Evolutionary conservation across 2,797 vertebrate genomes (phyloP), one percentile per base, ranked within the genome.

Genomic region (Typhlichthys subterraneus): DNA sequence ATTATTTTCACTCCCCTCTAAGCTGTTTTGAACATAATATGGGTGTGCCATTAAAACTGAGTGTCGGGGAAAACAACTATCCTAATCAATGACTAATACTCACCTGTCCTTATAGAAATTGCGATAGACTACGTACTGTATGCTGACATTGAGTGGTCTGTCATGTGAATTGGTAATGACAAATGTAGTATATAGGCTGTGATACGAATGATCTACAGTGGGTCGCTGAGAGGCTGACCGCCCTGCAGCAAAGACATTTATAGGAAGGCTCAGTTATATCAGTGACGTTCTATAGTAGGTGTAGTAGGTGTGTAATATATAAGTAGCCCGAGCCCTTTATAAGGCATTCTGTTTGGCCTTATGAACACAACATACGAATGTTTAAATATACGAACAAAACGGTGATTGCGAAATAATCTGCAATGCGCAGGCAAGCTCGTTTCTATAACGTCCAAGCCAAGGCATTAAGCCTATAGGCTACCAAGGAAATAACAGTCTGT

Each of bases 361-460:
- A 61, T 29, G 67, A 77, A 70, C 77, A 65, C 67, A 53, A 65
- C 57, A 71, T 74, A 86, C 81, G 0, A 6, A 86, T 80, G 65
- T 83, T 85, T 77, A 65, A 89, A 86, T 45, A 77, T 72, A 61
- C 59, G 45, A 61, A 78, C 63, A 72, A 66, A 83, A 66, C 66
- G 54, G 53, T 64, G 78, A 75, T 76, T 52, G 77, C 79, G 72
- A 77, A 51, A 79, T 67, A 84, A 87, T 84, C 92, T 92, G 92
- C 91, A 93, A 88, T 93, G 92, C 90, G 92, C 85, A 90, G 85
- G 75, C 73, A 14, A 56, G 61, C 72, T 78, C 51, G 59, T 65
- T 67, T 68, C 65, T 48, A 59, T 63, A 74, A 75, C 68, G 65
- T 74, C 64, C 79, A 75, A 69, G 56, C n/a, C 61, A 12, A 63